These are phyloP conservation scores for Drosophila niveifrons DNA, from an alignment of 2,888 invertebrate species.

Conservation along the genomic window DNA sequence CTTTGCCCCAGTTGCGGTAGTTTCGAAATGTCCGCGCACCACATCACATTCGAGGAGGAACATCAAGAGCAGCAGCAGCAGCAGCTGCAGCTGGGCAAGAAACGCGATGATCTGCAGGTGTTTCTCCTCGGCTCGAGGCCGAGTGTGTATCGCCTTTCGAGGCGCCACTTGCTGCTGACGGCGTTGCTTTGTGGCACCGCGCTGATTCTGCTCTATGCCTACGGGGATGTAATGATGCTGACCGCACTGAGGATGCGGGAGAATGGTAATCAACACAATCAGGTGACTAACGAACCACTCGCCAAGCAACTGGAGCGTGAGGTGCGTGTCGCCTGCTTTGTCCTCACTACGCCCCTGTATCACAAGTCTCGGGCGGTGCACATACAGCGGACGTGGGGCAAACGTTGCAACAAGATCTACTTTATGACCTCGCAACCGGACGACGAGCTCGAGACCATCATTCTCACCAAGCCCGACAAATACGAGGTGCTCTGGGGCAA, in stretches of 20 bases:
- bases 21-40: slow-evolving; percentile 53
- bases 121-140: slow-evolving; percentile 22
- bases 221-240: slow-evolving; percentile 53
- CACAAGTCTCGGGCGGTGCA: slow-evolving; percentile 95
- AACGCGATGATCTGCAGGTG: slow-evolving; percentile 33
- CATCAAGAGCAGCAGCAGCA: slow-evolving; percentile 12
- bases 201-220: slow-evolving; percentile 44
- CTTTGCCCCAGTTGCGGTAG: neutral
- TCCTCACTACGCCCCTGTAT: slow-evolving; percentile 96
- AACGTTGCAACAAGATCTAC: slow-evolving; percentile 94
- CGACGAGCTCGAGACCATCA: slow-evolving; percentile 90
- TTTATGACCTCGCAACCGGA: slow-evolving; percentile 94
- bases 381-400: slow-evolving; percentile 97
- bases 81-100: slow-evolving; percentile 6
- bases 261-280: neutral
- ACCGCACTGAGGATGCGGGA: neutral
- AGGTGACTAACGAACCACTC: slow-evolving; percentile 73
- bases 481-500: slow-evolving; percentile 97
- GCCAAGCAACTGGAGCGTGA: slow-evolving; percentile 90
- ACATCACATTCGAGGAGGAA: slow-evolving; percentile 47
- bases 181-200: slow-evolving; percentile 14
- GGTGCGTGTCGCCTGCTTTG: slow-evolving; percentile 96
- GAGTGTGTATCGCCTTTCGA: slow-evolving; percentile 24
- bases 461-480: slow-evolving; percentile 91
- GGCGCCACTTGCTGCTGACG: slow-evolving; percentile 28